Conservation (phyloP, 2,888 invertebrate species). For the Pammene aurita region DNA sequence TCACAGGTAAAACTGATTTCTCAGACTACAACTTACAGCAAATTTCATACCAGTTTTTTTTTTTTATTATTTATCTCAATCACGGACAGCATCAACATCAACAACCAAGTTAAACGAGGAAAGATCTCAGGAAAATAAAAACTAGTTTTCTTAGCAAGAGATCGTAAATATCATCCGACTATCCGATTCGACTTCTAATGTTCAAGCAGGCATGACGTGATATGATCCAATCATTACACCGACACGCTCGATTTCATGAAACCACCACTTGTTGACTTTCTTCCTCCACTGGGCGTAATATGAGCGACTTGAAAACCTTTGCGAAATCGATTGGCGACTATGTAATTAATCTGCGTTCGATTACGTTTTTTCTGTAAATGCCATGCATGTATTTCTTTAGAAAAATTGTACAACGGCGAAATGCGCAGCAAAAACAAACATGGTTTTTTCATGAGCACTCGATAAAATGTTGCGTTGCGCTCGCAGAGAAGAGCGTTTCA, state of each 20-base stretch:
- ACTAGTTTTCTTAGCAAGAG: neutral
- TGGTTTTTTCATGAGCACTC: slow-evolving; percentile 6
- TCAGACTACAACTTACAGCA: slow-evolving; percentile 15
- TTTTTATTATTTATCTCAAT: too few species aligned
- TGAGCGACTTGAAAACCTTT: slow-evolving; percentile 22
- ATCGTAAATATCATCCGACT: slow-evolving; percentile 1
- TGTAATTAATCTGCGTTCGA: slow-evolving; percentile 9
- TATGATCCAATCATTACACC: slow-evolving; percentile 38
- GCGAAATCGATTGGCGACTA: slow-evolving; percentile 22
- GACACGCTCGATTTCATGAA: slow-evolving; percentile 34
- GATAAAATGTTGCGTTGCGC: slow-evolving; percentile 10
- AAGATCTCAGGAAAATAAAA: neutral
- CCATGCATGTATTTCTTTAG: neutral
- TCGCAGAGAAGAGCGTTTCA: slow-evolving; percentile 16
- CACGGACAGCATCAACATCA: neutral
- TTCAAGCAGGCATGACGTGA: slow-evolving; percentile 30
- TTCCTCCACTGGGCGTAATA: slow-evolving; percentile 28
- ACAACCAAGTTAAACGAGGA: neutral
- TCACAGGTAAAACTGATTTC: slow-evolving; percentile 18
- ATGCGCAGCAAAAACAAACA: slow-evolving; percentile 20
- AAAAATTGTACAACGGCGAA: slow-evolving; percentile 1
- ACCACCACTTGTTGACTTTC: slow-evolving; percentile 39
- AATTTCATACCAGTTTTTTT: slow-evolving; percentile 16
- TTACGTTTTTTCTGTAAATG: neutral
- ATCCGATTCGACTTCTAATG: slow-evolving; percentile 18